Base-by-base conservation (phyloP, 2,113 vertebrate genomes). In the Xenopus laevis region DNA sequence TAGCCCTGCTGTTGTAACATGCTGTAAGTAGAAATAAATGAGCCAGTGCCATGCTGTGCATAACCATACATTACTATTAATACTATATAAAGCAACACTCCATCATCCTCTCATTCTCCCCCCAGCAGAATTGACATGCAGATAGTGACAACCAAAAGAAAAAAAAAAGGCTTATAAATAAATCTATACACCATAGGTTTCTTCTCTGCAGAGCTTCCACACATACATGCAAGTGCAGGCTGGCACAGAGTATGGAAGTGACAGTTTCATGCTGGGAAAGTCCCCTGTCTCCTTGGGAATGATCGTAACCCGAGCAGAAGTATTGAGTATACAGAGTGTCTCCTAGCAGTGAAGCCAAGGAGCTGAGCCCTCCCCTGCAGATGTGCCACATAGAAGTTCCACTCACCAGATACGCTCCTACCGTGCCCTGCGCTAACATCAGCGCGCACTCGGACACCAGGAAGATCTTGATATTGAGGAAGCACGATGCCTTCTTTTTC, bases 321-420 rank as follows among this genome's bases (percentile, higher is more conserved):
- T 27, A 72, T 72, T 53, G 52, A 20, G 60, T 63, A 62, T 52
- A 9, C 59, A 50, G 55, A 20, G 27, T 30, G 13, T 27, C 23
- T 27, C 23, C 23, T 4, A 27, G 23, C 23, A 27, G 4, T 2
- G 23, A 27, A 27, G 23, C 23, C 23, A 11, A 73, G 65, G 59
- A 60, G 53, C 17, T 27, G 23, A 27, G 23, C 23, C 23, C 23
- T 27, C 23, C 33, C 33, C 74, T 46, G 16, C 10, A 21, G 57
- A 45, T n/a, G 61, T 30, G 15, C 52, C 3, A 4, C 2, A 7
- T 44, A 16, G n/a, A 62, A 0, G 21, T n/a, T 20, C 46, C 40
- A 93, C 96, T 98, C 86, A 98, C 96, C 96, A 98, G 93, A 90
- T 98, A 98, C 13, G 96, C 95, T 82, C 96, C 96, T 68, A 98